Conservation (phyloP, 2,113 vertebrate species). For the Megaptera novaeangliae region DNA sequence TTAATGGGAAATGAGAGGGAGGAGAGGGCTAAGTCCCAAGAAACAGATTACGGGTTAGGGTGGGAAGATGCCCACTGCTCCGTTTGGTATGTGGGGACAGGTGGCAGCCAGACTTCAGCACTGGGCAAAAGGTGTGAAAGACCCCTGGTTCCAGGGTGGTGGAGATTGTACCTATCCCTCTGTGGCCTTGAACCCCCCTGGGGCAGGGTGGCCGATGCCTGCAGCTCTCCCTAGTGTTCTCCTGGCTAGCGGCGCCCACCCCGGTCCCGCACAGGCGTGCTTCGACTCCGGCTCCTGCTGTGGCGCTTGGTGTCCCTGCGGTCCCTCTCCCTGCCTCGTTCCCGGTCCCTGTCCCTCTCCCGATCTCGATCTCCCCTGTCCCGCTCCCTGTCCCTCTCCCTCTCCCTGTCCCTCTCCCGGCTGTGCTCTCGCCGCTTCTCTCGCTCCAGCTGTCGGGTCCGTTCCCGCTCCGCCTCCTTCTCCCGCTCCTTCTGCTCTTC, state of each 20-base stretch:
- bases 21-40: neutral
- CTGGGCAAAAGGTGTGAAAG: conserved; percentile 49
- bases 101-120: conserved; percentile 58
- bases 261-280: conserved; percentile 85
- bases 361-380: conserved; percentile 44
- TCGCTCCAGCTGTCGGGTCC: conserved; percentile 70
- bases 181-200: conserved; percentile 30
- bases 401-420: conserved; percentile 72
- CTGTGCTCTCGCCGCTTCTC: conserved; percentile 73
- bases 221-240: conserved; percentile 38
- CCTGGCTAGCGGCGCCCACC: conserved; percentile 82
- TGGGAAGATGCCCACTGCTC: conserved; percentile 6
- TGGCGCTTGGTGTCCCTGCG: conserved; percentile 80
- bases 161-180: conserved; percentile 64
- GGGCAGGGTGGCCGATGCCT: conserved; percentile 54
- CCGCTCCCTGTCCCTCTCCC: conserved; percentile 66
- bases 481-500: conserved; percentile 87
- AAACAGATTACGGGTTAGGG: neutral
- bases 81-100: conserved; percentile 37
- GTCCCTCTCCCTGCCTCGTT: conserved; percentile 78
- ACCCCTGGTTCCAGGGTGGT: conserved; percentile 49
- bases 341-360: conserved; percentile 59
- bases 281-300: conserved; percentile 86
- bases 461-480: conserved; percentile 86
- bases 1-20: conserved; percentile 30